These are phyloP conservation scores for Parazoanthus swiftii DNA, from an alignment of 92 coral and sea anemone genomes.

Conservation along the genomic window DNA sequence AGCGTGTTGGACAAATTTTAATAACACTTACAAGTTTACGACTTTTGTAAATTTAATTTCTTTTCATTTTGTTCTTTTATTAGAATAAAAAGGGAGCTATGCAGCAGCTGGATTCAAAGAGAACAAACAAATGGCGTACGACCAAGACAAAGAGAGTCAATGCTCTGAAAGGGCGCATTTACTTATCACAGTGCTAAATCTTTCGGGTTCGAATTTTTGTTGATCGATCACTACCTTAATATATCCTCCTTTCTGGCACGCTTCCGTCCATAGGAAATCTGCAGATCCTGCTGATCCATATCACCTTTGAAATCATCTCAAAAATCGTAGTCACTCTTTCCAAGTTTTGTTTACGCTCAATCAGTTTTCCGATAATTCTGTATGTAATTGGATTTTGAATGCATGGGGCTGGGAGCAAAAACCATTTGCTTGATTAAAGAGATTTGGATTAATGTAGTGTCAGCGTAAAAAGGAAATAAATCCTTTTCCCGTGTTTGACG, in stretches of 20 bases:
- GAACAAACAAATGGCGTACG: constrained; percentile 38
- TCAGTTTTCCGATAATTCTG: constrained; percentile 36
- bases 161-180: constrained; percentile 29
- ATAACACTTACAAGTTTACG: constrained; percentile 43
- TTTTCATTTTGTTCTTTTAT: constrained; percentile 22
- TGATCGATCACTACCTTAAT: constrained; percentile 44
- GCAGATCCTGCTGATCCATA: constrained; percentile 37
- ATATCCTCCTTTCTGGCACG: constrained; percentile 33
- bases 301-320: constrained; percentile 30
- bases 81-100: not conserved
- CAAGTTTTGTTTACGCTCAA: constrained; percentile 24
- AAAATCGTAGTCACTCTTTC: constrained; percentile 21
- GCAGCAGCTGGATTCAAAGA: constrained; percentile 14
- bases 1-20: constrained; percentile 35
- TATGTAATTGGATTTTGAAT: constrained; percentile 40
- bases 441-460: constrained; percentile 21
- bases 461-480: not conserved
- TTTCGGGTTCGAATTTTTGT: constrained; percentile 44
- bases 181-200: constrained; percentile 43
- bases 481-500: not conserved
- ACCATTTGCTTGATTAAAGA: constrained; percentile 25
- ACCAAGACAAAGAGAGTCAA: constrained; percentile 18
- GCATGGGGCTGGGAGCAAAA: constrained; percentile 29
- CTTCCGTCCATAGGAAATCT: constrained; percentile 45
- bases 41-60: constrained; percentile 42